A percentile compares a stretch with the other conserved stretches of the same genome.
These are phyloP conservation scores for Archips crataeganus DNA, from an alignment of 2,888 invertebrate species.

Conservation along the genomic window DNA sequence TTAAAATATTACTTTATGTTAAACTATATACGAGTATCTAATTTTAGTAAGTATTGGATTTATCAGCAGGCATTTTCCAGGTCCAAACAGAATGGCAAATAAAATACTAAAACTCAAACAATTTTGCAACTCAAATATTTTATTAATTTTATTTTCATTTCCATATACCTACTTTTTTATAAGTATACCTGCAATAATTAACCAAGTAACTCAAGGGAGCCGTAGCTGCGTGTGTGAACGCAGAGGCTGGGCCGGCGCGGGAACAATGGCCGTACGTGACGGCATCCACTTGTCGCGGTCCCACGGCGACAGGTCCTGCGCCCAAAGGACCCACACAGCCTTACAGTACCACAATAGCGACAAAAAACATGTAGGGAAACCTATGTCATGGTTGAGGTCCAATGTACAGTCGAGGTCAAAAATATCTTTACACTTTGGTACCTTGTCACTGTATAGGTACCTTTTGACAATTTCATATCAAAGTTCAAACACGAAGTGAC, in stretches of 20 bases:
- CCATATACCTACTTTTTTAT: too few relatives aligned
- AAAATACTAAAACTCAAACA: neutral
- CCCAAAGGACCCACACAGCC: conserved; percentile 12
- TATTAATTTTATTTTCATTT: neutral
- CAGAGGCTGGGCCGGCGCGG: conserved; percentile 44
- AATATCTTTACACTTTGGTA: too few relatives aligned
- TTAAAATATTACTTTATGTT: too few relatives aligned
- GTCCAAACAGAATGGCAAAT: neutral
- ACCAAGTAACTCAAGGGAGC: neutral
- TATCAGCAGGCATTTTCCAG: neutral
- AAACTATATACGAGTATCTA: too few relatives aligned
- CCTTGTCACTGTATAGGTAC: too few relatives aligned
- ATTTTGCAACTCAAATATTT: neutral
- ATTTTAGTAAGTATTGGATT: neutral
- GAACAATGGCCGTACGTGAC: conserved; percentile 82
- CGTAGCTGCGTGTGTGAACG: conserved; percentile 48
- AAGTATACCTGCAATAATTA: neutral
- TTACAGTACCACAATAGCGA: neutral
- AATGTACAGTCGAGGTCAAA: too few relatives aligned
- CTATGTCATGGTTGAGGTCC: neutral
- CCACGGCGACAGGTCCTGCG: conserved; percentile 47
- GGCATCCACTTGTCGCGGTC: conserved; percentile 84
- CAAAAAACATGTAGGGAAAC: conserved; percentile 5
- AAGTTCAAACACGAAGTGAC: too few relatives aligned
- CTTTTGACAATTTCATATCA: too few relatives aligned